These are phyloP conservation scores for Nymphalis c-album DNA, from an alignment of 2,888 invertebrate species.

Conservation along the genomic window DNA sequence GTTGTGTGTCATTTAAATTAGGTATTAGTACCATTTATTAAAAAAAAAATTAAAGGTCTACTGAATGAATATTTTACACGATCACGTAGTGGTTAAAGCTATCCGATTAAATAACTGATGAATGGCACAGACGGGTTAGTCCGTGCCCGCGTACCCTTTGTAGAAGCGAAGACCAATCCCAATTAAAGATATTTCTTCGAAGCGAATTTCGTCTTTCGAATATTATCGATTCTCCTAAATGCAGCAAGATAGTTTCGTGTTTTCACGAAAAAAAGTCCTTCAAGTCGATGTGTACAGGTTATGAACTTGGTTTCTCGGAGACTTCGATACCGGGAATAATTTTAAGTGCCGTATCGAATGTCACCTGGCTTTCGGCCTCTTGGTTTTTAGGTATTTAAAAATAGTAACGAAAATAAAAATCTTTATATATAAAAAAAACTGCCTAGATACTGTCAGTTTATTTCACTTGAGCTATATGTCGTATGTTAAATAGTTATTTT, in stretches of 20 bases:
- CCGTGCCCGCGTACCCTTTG: background rate
- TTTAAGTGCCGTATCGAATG: slow-evolving; percentile 10
- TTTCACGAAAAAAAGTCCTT: background rate
- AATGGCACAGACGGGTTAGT: background rate
- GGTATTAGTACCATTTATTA: too few relatives aligned
- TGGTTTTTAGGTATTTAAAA: background rate
- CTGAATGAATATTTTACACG: too few relatives aligned
- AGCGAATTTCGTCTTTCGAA: background rate
- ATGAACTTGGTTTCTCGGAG: slow-evolving; percentile 7
- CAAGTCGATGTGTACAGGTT: background rate
- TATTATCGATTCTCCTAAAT: background rate
- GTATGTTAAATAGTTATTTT: too few relatives aligned
- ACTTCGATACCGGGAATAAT: background rate
- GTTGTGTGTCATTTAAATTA: too few relatives aligned
- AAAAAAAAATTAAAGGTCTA: too few relatives aligned
- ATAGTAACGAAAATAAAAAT: background rate
- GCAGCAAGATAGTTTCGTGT: background rate
- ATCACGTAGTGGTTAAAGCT: too few relatives aligned
- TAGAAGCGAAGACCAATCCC: too few relatives aligned
- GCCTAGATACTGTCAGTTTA: too few relatives aligned
- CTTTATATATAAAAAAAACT: background rate
- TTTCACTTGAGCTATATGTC: too few relatives aligned
- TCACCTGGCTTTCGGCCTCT: background rate
- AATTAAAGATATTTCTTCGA: too few relatives aligned
- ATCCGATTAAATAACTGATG: too few relatives aligned